phyloP scores from a whole-genome alignment of 2,797 vertebrate species.

The Rhodeus uyekii region DNA sequence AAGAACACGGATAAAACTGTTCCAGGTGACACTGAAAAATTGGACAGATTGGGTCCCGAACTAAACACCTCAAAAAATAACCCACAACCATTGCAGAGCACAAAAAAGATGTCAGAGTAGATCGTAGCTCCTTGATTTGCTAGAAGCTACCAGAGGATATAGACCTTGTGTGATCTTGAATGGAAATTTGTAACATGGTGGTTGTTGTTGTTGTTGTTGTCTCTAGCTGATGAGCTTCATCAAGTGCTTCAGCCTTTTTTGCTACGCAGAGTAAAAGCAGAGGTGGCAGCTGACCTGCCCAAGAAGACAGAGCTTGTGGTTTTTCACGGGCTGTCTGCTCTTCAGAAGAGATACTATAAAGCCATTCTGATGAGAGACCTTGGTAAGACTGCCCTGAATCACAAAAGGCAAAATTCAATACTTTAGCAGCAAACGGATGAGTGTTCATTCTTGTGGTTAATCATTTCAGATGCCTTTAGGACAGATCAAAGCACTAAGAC shows the following conservation, averaged over 20 bases:
- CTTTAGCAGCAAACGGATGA: not conserved
- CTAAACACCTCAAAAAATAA: not conserved
- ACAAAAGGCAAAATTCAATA: not conserved
- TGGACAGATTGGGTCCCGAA: not conserved
- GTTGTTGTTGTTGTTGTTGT: conserved; percentile 8
- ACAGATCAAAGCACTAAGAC: conserved; percentile 78
- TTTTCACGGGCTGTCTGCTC: conserved; percentile 89
- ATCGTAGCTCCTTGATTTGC: conserved; percentile 3
- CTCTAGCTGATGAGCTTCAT: conserved; percentile 84
- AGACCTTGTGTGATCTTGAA: not conserved
- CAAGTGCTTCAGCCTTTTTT: conserved; percentile 87
- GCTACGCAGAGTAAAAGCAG: conserved; percentile 87
- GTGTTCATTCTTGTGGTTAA: not conserved
- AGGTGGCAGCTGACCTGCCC: conserved; percentile 87
- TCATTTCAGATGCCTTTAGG: conserved; percentile 84
- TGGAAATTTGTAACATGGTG: not conserved
- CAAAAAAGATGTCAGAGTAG: not conserved
- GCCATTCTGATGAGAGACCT: conserved; percentile 87
- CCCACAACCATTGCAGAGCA: not conserved
- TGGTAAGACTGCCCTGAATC: conserved; percentile 72
- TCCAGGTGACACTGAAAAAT: not conserved
- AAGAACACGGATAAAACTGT: not conserved
- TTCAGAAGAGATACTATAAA: conserved; percentile 92
- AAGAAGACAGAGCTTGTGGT: conserved; percentile 88
- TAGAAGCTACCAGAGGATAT: not conserved